Evolutionary conservation across 2,888 invertebrate genomes (phyloP).

Genomic region (Elegia similella): DNA sequence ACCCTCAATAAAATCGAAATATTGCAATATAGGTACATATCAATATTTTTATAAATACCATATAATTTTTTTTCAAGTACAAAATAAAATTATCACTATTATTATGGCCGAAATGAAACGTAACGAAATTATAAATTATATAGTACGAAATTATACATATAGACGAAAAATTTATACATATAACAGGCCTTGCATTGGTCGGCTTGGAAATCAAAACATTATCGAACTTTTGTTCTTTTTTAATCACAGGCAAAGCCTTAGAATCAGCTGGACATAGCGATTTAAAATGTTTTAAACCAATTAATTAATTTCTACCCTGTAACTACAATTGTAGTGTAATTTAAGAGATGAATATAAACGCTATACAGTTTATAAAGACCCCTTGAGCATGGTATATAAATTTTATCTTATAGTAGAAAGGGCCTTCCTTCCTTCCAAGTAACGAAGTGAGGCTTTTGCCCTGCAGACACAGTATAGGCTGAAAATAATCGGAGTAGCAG

Average conservation of each 20-base stretch:
- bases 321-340: not conserved
- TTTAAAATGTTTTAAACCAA: not conserved
- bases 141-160: not conserved
- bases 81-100: constrained; percentile 27
- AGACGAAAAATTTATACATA: not conserved
- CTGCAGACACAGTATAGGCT: too few species aligned
- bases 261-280: not conserved
- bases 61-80: constrained; percentile 1
- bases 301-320: not conserved
- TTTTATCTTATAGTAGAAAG: too few species aligned
- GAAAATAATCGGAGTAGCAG: too few species aligned
- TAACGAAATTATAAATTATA: not conserved
- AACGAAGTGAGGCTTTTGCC: too few species aligned
- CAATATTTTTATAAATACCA: not conserved
- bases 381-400: not conserved
- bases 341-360: not conserved
- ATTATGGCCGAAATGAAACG: constrained; percentile 36
- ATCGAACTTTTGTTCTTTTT: not conserved
- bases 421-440: too few species aligned
- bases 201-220: not conserved
- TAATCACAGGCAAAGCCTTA: not conserved
- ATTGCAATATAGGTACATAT: not conserved
- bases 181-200: not conserved
- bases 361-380: not conserved
- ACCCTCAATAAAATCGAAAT: constrained; percentile 27